Evolutionary conservation across 2,888 invertebrate species (phyloP).

Genomic region (Stomorhina lunata): DNA sequence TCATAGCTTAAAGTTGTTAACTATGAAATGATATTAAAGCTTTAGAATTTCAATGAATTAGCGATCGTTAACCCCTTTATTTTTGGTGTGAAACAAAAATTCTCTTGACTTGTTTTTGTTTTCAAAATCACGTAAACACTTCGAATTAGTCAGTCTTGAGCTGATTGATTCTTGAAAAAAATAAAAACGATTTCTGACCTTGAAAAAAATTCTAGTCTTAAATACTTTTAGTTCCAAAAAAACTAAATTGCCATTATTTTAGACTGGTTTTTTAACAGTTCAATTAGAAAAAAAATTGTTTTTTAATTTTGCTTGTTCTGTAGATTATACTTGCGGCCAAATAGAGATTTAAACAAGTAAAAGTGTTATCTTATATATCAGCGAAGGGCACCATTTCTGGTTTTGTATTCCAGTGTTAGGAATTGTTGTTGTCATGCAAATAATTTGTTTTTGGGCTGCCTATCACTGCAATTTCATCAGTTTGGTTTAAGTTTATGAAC

Average conservation of each 20-base stretch:
- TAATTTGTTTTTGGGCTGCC: too few species aligned
- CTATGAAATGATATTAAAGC: not conserved
- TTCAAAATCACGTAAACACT: not conserved
- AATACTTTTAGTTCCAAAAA: conserved; percentile 2
- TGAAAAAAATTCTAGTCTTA: not conserved
- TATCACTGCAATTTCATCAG: too few species aligned
- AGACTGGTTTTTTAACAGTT: conserved; percentile 39
- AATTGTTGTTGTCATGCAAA: too few species aligned
- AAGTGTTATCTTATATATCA: too few species aligned
- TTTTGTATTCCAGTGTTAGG: too few species aligned
- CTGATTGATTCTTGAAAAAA: too few species aligned
- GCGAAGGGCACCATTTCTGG: too few species aligned
- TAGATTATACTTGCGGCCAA: not conserved
- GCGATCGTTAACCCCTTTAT: conserved; percentile 23
- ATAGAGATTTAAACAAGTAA: too few species aligned
- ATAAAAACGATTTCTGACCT: not conserved
- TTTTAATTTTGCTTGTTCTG: conserved; percentile 2
- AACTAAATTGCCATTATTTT: conserved; percentile 6
- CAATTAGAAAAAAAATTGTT: conserved; percentile 1
- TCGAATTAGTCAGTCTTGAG: conserved; percentile 21
- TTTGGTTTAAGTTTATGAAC: too few species aligned
- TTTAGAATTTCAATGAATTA: not conserved
- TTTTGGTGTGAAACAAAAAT: not conserved
- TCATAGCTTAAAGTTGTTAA: not conserved
- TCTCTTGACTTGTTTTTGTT: not conserved